Base-by-base conservation (phyloP, 2,888 invertebrate species). In the Ennomos fuscantarius region DNA sequence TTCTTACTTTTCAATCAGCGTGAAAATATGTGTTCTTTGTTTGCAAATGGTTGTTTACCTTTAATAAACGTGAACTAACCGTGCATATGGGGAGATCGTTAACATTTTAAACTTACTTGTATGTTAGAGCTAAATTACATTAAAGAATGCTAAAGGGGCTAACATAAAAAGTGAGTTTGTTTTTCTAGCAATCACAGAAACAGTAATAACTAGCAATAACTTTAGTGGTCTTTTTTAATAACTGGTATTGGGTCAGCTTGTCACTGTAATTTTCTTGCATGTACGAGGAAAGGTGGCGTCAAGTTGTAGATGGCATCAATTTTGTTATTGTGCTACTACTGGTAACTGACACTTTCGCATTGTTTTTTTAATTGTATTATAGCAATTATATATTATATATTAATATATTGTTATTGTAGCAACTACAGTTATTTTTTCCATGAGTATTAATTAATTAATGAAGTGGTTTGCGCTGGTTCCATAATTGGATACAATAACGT, bases 401-500 rank as follows among this genome's bases (percentile, higher is more conserved):
- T n/a, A n/a, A n/a, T n/a, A n/a, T n/a, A n/a, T n/a, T n/a, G n/a
- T n/a, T n/a, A n/a, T n/a, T n/a, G n/a, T n/a, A n/a, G n/a, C n/a
- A n/a, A n/a, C 9, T 42, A 45, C 44, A 50, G 58, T 62, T 62
- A 62, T 59, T 34, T 44, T 34, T 31, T 37, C 47, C 50, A 50
- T 37, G 46, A 45, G 60, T 63, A 59, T 59, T 24, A 6, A 24
- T 65, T 67, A 74, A 67, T 73, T 54, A 69, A 68, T 55, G 58
- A 55, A 63, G 63, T 57, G 63, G 58, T 60, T 63, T 54, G 60
- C 55, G 54, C 57, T 63, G 65, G 49, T 45, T 34, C 51, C 58
- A 58, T 66, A 65, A 63, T 65, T 63, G 59, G 60, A 65, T 73
- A 72, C 65, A 70, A 73, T 73, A 72, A 74, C 71, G 67, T 69